phyloP scores from a whole-genome alignment of 1,140 invertebrate species.

The Drosophila prosaltans region DNA sequence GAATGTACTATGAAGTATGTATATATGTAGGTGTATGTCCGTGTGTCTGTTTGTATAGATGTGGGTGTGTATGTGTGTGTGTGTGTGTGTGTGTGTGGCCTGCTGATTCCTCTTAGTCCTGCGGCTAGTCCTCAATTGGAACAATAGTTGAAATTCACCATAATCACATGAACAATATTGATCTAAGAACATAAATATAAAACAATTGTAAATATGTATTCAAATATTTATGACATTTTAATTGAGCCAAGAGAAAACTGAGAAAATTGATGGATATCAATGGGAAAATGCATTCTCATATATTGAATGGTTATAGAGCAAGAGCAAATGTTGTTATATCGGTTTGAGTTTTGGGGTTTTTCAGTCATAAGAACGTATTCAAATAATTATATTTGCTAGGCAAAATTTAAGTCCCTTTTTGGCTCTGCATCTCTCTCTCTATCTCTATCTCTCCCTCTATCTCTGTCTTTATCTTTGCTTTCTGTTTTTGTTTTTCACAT shows the following conservation, averaged over 20 bases:
- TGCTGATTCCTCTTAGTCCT: conserved; percentile 9
- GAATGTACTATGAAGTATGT: conserved; percentile 38
- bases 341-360: neutral
- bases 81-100: neutral
- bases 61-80: conserved; percentile 3
- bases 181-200: conserved; percentile 9
- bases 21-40: neutral
- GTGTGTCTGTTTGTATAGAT: neutral
- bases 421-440: conserved; percentile 1
- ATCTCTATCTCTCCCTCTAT: neutral
- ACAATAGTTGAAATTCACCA: conserved; percentile 52
- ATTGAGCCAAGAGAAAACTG: conserved; percentile 41
- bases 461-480: neutral
- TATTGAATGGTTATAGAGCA: neutral
- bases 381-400: conserved; percentile 70
- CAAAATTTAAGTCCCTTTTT: conserved; percentile 51
- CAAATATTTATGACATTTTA: conserved; percentile 68
- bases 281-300: conserved; percentile 25
- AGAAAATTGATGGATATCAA: conserved; percentile 6
- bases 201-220: conserved; percentile 41
- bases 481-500: neutral
- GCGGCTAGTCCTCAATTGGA: conserved; percentile 27
- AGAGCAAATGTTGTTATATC: neutral
- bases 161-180: conserved; percentile 58
- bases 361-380: neutral